Percentiles rank a stretch among this genome's conserved stretches.
phyloP scores from a whole-genome alignment of 2,113 vertebrate species.

The Gavia stellata region DNA sequence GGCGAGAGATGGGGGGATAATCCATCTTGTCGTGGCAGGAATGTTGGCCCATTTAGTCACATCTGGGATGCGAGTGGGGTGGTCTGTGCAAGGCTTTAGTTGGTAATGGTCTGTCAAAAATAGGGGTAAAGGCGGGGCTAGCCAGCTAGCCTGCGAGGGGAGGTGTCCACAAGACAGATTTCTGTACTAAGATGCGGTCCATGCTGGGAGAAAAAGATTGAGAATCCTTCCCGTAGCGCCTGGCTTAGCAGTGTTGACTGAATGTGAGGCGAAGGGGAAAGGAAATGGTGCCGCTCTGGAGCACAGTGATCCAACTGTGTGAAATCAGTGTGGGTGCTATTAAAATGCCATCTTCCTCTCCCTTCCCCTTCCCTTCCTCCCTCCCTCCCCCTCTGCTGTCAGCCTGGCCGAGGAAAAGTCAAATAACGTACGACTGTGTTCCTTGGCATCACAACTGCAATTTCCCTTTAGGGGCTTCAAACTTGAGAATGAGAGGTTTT shows the following conservation, averaged over 20 bases:
- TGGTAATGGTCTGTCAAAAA: background rate
- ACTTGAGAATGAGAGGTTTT: slow-evolving; percentile 72
- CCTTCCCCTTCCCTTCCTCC: slow-evolving; percentile 37
- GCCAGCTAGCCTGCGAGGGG: background rate
- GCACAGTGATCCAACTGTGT: slow-evolving; percentile 61
- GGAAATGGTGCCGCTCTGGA: slow-evolving; percentile 21
- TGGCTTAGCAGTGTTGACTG: background rate
- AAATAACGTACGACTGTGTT: slow-evolving; percentile 73
- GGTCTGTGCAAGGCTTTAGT: background rate
- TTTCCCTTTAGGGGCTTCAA: slow-evolving; percentile 68
- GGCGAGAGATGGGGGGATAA: background rate
- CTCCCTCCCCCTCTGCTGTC: slow-evolving; percentile 36
- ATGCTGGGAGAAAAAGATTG: background rate
- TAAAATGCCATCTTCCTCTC: slow-evolving; percentile 67
- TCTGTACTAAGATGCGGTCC: background rate
- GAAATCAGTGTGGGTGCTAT: slow-evolving; percentile 52
- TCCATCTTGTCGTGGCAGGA: background rate
- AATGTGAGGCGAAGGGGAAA: background rate
- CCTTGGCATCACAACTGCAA: slow-evolving; percentile 69
- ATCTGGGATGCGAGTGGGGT: background rate
- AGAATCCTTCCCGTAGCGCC: background rate
- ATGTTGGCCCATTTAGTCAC: background rate
- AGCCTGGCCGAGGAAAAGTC: slow-evolving; percentile 66
- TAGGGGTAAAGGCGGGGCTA: background rate
- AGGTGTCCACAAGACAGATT: background rate